phyloP scores from a whole-genome alignment of 2,888 invertebrate species.

The Patella pellucida region DNA sequence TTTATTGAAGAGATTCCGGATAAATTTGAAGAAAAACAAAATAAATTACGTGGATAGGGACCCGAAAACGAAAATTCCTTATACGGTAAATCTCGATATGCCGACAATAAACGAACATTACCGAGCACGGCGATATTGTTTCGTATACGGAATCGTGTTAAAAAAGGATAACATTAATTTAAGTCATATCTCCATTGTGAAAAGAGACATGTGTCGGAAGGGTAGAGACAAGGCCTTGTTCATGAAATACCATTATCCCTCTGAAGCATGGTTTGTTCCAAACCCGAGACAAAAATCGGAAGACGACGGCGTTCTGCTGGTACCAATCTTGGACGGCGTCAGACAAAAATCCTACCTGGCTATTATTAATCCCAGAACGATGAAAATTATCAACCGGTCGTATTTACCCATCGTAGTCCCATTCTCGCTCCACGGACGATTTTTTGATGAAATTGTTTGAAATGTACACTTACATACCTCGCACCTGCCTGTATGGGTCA shows the following conservation, averaged over 20 bases:
- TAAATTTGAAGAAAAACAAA: conserved; percentile 43
- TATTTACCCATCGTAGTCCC: conserved; percentile 60
- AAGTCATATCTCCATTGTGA: conserved; percentile 56
- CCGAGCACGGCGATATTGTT: conserved; percentile 57
- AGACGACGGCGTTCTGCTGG: conserved; percentile 64
- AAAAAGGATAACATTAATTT: conserved; percentile 53
- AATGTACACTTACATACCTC: neutral
- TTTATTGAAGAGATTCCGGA: conserved; percentile 49
- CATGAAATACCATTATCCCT: conserved; percentile 50
- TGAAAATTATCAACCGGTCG: conserved; percentile 51
- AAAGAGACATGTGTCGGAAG: conserved; percentile 58
- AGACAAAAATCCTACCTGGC: conserved; percentile 51
- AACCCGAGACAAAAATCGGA: conserved; percentile 47
- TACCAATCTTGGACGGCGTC: conserved; percentile 58
- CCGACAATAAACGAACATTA: conserved; percentile 63
- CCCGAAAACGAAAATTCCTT: conserved; percentile 33
- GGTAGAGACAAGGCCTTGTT: conserved; percentile 49
- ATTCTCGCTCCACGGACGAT: conserved; percentile 64
- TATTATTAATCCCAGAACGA: conserved; percentile 56
- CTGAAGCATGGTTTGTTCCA: conserved; percentile 63
- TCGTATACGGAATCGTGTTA: conserved; percentile 59
- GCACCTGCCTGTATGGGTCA: too few relatives aligned
- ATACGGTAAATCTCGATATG: conserved; percentile 54
- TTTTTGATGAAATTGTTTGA: conserved; percentile 47
- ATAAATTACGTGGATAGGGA: conserved; percentile 13